Evolutionary conservation across 2,113 vertebrate genomes (phyloP).

Genomic region (Monopterus albus): DNA sequence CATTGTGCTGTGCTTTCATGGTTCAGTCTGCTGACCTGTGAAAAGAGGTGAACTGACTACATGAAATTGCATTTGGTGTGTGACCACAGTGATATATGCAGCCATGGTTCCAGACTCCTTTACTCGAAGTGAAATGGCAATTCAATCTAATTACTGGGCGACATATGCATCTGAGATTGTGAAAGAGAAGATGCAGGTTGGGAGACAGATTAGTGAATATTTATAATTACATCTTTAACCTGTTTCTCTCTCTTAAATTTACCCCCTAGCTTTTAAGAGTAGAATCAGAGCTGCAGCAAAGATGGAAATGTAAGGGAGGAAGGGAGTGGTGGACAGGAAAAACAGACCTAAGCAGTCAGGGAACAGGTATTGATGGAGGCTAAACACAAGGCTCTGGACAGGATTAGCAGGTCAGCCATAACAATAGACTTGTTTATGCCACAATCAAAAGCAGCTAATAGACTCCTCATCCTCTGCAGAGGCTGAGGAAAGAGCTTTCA

Average conservation of each 20-base stretch:
- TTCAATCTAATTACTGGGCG: neutral
- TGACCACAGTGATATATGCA: neutral
- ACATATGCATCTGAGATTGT: neutral
- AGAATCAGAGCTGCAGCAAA: neutral
- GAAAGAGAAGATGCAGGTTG: neutral
- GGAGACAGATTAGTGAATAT: neutral
- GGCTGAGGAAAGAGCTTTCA: neutral
- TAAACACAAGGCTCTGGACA: conserved; percentile 41
- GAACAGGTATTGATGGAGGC: conserved; percentile 40
- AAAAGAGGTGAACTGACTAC: neutral
- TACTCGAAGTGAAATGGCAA: neutral
- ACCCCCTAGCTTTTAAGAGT: too few relatives aligned
- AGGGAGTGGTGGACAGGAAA: neutral
- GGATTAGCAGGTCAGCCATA: conserved; percentile 49
- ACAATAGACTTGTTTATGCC: conserved; percentile 34
- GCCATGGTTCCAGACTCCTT: neutral
- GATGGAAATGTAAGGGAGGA: neutral
- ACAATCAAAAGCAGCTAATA: neutral
- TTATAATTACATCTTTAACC: too few relatives aligned
- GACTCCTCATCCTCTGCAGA: conserved; percentile 6
- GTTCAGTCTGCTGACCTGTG: neutral
- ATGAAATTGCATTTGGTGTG: neutral
- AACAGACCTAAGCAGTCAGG: conserved; percentile 5
- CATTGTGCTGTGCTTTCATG: neutral
- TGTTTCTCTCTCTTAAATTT: too few relatives aligned